Base-by-base conservation (phyloP, 2,797 vertebrate genomes). In the Sparus aurata region DNA sequence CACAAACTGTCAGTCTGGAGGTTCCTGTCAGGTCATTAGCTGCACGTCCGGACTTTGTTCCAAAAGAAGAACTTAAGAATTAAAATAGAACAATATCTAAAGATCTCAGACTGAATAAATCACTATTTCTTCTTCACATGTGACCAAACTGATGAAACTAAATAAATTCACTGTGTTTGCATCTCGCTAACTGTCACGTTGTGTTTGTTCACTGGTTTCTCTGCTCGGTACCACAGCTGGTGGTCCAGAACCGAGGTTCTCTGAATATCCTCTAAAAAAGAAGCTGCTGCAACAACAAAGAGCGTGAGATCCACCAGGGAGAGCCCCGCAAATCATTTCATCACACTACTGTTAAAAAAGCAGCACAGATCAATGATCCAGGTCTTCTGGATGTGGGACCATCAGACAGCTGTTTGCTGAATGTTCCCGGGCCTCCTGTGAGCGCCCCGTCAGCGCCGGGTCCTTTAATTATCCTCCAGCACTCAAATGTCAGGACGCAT, bases 381-480 rank as follows among this genome's bases (percentile, higher is more conserved):
- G 27, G 34, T 34, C 60, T 50, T 12, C 15, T 27, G 47, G 63
- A 4, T 10, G 46, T 45, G 43, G 63, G 79, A 75, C 65, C 12
- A 12, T 2, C 4, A 47, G 63, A 52, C 22, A 17, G 20, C 27
- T 11, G 58, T 57, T 80, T 41, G 69, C 34, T 2, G 76, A 49
- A 61, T n/a, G 41, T 23, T 45, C 25, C 16, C 20, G 17, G 60
- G 57, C 12, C 12, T 25, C 66, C 47, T 34, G 43, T 12, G 55
- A 10, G 75, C 57, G 23, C 49, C 75, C 80, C 17, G 59, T 23
- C 79, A 3, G 67, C 3, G 11, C 47, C 0, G 43, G 52, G 71
- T 88, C 85, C 80, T 89, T 90, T 90, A 55, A 75, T 85, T 84
- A 88, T 88, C 81, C 67, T n/a, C 27, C 69, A 67, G 79, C 73